Percentiles rank a stretch among this genome's conserved stretches.
Conservation (phyloP, 2,113 vertebrate genomes). For the Ageneiosus marmoratus region DNA sequence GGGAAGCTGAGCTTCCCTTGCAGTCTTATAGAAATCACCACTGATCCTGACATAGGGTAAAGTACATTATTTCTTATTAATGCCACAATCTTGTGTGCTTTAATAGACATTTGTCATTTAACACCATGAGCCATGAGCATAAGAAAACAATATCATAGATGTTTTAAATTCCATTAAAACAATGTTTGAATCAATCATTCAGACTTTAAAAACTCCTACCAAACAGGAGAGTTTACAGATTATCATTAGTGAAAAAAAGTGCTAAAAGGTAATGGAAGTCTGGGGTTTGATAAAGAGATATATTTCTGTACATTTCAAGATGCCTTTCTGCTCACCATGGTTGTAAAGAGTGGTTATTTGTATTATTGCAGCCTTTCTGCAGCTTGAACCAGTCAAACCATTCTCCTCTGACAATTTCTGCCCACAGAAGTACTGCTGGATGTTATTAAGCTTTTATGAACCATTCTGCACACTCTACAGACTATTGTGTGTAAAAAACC, state of each 20-base stretch:
- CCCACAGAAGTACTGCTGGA: neutral
- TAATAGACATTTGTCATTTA: neutral
- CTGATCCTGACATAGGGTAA: too few species aligned
- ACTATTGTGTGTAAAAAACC: neutral
- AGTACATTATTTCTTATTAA: neutral
- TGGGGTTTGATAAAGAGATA: neutral
- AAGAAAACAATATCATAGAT: neutral
- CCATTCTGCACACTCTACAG: neutral
- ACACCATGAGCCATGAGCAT: neutral
- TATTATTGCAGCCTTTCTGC: neutral
- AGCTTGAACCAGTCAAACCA: neutral
- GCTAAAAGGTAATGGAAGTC: neutral
- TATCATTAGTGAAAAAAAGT: neutral
- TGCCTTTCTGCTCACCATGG: neutral
- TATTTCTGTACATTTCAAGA: neutral
- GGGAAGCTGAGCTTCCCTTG: too few species aligned
- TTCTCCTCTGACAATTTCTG: neutral
- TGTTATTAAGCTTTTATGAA: neutral
- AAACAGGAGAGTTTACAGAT: neutral
- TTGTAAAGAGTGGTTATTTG: neutral
- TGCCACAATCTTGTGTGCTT: neutral
- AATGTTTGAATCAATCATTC: neutral
- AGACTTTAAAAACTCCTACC: neutral
- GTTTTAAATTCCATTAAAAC: neutral
- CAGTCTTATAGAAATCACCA: too few species aligned